Evolutionary conservation across 2,113 vertebrate genomes (phyloP).

Genomic region (Pituophis catenifer): DNA sequence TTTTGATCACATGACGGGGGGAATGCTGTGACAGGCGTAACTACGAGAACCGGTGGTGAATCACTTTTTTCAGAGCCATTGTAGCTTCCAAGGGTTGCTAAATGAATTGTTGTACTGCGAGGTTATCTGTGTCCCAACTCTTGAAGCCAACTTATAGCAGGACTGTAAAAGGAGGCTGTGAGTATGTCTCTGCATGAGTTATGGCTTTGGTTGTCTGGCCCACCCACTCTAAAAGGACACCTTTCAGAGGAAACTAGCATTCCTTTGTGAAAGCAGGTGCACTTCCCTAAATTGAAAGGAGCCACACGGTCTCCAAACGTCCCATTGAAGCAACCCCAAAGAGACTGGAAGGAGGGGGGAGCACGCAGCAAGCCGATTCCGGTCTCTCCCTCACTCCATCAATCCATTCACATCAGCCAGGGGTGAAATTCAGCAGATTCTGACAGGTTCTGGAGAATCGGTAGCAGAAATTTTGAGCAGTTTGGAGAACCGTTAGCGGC

Average conservation of each 20-base stretch:
- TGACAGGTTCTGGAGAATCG: too few relatives aligned
- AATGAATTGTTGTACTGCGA: too few relatives aligned
- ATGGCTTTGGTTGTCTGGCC: background rate
- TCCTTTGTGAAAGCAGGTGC: background rate
- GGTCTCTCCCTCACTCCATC: background rate
- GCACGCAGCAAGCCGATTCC: background rate
- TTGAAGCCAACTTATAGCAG: background rate
- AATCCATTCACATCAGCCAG: background rate
- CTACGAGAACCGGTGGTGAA: too few relatives aligned
- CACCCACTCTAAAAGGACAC: background rate
- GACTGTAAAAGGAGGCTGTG: background rate
- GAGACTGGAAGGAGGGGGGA: background rate
- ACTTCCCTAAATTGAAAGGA: background rate
- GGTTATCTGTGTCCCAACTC: background rate
- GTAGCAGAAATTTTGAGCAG: too few relatives aligned
- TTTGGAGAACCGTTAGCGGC: too few relatives aligned
- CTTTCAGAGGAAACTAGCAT: background rate
- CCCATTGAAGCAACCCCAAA: background rate
- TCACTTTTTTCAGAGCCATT: too few relatives aligned
- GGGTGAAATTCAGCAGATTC: too few relatives aligned
- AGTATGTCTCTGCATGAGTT: too few relatives aligned
- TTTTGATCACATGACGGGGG: too few relatives aligned
- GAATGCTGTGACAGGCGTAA: too few relatives aligned
- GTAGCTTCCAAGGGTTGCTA: too few relatives aligned
- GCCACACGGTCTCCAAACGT: background rate